Percentiles rank a stretch among this genome's conserved stretches.
Conservation (phyloP, 1,140 invertebrate genomes). For the Ceratitis capitata region DNA sequence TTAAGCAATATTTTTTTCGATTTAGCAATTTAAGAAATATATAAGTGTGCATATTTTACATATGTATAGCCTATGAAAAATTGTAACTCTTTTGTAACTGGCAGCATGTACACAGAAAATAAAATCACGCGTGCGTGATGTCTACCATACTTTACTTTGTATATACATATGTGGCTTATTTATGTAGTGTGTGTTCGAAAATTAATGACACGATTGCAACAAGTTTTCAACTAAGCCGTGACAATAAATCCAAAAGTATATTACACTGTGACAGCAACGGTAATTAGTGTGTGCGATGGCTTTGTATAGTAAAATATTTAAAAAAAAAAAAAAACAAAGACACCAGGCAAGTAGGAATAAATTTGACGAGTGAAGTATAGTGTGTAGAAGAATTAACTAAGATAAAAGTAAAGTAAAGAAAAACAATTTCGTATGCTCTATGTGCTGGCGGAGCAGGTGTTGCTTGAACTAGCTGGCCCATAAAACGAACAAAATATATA, state of each 20-base stretch:
- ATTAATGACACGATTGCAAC: slow-evolving; percentile 14
- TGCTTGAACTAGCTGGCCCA: neutral
- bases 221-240: neutral
- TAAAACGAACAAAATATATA: no score
- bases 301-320: neutral
- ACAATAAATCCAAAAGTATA: neutral
- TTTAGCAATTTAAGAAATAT: neutral
- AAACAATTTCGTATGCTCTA: neutral
- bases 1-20: neutral
- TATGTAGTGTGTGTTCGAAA: neutral
- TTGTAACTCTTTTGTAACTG: neutral
- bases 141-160: neutral
- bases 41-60: neutral
- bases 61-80: neutral
- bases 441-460: slow-evolving; percentile 10
- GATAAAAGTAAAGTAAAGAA: neutral
- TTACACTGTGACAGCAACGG: neutral
- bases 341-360: neutral
- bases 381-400: neutral
- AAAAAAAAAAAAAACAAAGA: neutral
- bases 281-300: neutral
- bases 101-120: neutral
- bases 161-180: no score
- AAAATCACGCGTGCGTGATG: neutral
- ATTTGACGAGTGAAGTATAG: neutral